Evolutionary conservation across 1,140 invertebrate genomes (phyloP), one percentile per base, ranked within the genome.

Genomic region (Octopus bimaculoides): DNA sequence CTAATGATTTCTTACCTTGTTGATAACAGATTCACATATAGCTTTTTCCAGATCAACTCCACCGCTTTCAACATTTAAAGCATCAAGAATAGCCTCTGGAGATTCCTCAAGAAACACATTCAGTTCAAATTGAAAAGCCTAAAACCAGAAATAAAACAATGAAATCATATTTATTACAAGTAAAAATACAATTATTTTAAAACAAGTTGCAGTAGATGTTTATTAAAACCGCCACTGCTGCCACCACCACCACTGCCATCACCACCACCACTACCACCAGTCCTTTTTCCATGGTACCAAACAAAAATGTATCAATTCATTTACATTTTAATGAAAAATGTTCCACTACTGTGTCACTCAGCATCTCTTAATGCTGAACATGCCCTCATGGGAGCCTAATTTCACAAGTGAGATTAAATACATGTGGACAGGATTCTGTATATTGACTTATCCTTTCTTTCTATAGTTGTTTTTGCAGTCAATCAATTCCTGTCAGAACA

Each of bases 71-170:
- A 41, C 26, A 41, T 41, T 41, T 41, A 41, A 41, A 41, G 3
- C 26, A 41, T 41, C 26, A 41, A 89, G 83, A 26, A 79, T 79
- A n/a, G 83, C 81, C 81, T 85, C 82, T 52, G 83, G 81, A 79
- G 86, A 84, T 9, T 85, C 82, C 74, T 89, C 85, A 10, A 84
- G 80, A 79, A 86, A 88, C 0, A 89, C 81, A 81, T 88, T 85
- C 5, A 89, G n/a, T 71, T 81, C 52, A 82, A 84, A 89, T 53
- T 87, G 86, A 81, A 87, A 89, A 0, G 87, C 87, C 89, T 89
- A 80, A 9, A 82, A 80, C 61, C 17, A 66, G 17, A 12, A 78
- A 41, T 71, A 66, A 56, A n/a, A 10, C 52, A n/a, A 56, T 78
- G 53, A 14, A n/a, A 78, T 78, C 12, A 4, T 56, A 78, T 14